phyloP scores from a whole-genome alignment of 2,113 vertebrate genomes.

The Dasypus novemcinctus region DNA sequence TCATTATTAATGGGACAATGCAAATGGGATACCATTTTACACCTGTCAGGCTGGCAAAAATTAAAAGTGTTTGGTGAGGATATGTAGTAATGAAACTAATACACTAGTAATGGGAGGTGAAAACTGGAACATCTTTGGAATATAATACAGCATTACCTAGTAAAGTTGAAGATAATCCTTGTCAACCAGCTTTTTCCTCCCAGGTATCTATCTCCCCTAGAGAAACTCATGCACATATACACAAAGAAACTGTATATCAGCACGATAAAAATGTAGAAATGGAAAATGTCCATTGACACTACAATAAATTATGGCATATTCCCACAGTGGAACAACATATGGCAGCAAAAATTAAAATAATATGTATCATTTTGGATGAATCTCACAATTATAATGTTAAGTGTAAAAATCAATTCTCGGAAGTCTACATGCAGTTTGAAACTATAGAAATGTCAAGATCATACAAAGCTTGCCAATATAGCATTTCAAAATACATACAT shows the following conservation, averaged over 20 bases:
- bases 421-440: neutral
- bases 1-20: neutral
- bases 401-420: neutral
- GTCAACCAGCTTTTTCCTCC: neutral
- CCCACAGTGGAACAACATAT: neutral
- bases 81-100: neutral
- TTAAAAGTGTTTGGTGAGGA: neutral
- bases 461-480: neutral
- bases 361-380: neutral
- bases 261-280: neutral
- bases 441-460: neutral
- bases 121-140: neutral
- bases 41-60: neutral
- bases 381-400: neutral
- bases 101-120: neutral
- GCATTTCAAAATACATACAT: neutral
- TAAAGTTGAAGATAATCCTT: neutral
- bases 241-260: neutral
- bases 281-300: neutral
- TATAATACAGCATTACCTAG: neutral
- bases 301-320: neutral
- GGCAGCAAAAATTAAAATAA: constrained; percentile 9
- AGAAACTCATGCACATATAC: neutral
- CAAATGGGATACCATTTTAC: neutral
- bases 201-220: neutral